These are phyloP conservation scores for cattle (Bos taurus) DNA, from an alignment of 2,113 vertebrate species.

Conservation along the genomic window DNA sequence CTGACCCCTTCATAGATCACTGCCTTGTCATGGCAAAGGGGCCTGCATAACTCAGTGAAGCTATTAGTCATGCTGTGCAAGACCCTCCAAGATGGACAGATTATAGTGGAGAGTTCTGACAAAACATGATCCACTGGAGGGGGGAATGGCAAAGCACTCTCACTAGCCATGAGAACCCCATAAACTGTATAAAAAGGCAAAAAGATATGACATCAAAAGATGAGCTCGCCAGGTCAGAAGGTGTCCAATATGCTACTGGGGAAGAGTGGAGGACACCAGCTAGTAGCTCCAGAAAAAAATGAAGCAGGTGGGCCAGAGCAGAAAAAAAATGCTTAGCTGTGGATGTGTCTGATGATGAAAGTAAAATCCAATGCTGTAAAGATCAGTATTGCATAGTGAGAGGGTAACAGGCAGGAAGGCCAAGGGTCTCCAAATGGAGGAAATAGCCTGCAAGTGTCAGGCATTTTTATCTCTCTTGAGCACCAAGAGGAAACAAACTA, in stretches of 20 bases:
- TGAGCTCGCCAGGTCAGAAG: neutral
- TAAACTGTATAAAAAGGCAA: neutral
- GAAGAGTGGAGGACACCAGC: neutral
- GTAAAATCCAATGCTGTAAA: neutral
- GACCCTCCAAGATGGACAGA: neutral
- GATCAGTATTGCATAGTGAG: neutral
- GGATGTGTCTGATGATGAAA: neutral
- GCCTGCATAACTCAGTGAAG: neutral
- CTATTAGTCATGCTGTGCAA: neutral
- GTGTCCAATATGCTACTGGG: neutral
- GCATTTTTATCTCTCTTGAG: too few species aligned
- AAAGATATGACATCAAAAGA: neutral
- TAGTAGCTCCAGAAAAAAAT: neutral
- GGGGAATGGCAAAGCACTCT: neutral
- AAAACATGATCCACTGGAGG: neutral
- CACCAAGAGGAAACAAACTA: too few species aligned
- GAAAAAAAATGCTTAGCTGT: neutral
- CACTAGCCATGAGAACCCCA: neutral
- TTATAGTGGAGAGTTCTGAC: neutral
- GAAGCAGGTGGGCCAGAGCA: neutral
- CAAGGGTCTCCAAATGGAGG: too few species aligned
- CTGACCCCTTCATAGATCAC: neutral
- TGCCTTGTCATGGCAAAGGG: neutral
- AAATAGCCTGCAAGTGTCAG: too few species aligned
- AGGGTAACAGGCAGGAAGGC: too few species aligned